Evolutionary conservation across 2,113 vertebrate genomes (phyloP), one percentile per base, ranked within the genome.

Genomic region (Grantiella picta): DNA sequence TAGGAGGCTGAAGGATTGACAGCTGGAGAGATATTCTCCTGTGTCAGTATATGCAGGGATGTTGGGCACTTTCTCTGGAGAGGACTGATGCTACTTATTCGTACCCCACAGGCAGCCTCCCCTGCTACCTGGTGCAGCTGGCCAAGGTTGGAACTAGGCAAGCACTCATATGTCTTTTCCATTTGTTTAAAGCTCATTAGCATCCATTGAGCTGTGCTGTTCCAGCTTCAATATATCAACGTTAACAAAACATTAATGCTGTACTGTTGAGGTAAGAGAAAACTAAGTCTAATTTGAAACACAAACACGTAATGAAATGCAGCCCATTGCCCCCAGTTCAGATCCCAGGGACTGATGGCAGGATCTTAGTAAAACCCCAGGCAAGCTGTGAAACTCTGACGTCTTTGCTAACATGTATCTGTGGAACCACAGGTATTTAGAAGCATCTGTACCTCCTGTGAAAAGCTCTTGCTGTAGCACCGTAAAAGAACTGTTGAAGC

Each of bases 291-390:
- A n/a, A 38, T 81, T 38, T 57, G 61, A 84, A 87, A 71, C 11
- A 27, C 38, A 64, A 78, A 44, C 5, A 13, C 2, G 10, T 14
- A 25, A 47, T 47, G 63, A 60, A 86, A 63, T 20, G 47, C 50
- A 59, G 42, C 27, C 35, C 1, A 0, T 40, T 42, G 18, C 14
- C 23, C 54, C 15, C 15, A 5, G 5, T 44, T 70, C 53, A 23
- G 11, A 38, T 47, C 33, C 33, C 47, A 52, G 59, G 56, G 25
- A 10, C 54, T 29, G 66, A 24, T 15, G 38, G 45, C 79, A 85
- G 76, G 45, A 64, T 35, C 38, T 56, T 4, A 24, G 57, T 6
- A 53, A 86, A 71, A 63, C 64, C 38, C 33, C 61, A 27, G 59
- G 80, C 65, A 63, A 68, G 33, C 33, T 78, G 76, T 27, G 64